These are phyloP conservation scores for Caenorhabditis auriculariae DNA, from an alignment of 2,888 invertebrate genomes.

Conservation along the genomic window DNA sequence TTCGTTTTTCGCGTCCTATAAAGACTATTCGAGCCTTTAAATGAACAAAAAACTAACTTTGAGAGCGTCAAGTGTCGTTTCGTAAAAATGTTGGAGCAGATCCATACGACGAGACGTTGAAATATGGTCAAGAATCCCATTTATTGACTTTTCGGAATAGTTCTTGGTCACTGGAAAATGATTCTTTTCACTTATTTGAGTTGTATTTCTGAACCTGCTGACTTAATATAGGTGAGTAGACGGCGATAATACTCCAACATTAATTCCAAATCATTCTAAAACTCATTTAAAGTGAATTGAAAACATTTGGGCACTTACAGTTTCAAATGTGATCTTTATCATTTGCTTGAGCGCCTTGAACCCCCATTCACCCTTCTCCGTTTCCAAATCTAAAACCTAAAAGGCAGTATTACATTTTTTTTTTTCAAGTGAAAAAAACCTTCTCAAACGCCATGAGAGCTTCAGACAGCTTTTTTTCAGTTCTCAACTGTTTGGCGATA, in stretches of 20 bases:
- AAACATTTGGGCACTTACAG: constrained; percentile 72
- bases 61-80: constrained; percentile 72
- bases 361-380: constrained; percentile 99
- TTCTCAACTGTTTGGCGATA: constrained; percentile 92
- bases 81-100: constrained; percentile 94
- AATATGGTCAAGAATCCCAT: constrained; percentile 97
- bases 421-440: too few species aligned
- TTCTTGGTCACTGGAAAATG: constrained; percentile 81
- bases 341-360: constrained; percentile 99
- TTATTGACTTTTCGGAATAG: constrained; percentile 98
- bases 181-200: background rate
- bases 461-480: constrained; percentile 86
- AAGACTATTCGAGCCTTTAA: background rate
- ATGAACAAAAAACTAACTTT: constrained; percentile 35
- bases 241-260: constrained; percentile 96
- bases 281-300: background rate
- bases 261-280: constrained; percentile 84
- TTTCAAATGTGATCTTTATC: constrained; percentile 98
- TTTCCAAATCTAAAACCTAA: constrained; percentile 88
- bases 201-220: constrained; percentile 70
- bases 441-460: constrained; percentile 83
- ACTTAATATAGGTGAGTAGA: constrained; percentile 94
- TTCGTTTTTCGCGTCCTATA: constrained; percentile 91
- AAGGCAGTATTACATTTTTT: too few species aligned
- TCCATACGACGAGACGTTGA: constrained; percentile 98